Percentiles rank a stretch among this genome's conserved stretches.
Conservation (phyloP, 2,888 invertebrate species). For the Scaptomyza polygonia region DNA sequence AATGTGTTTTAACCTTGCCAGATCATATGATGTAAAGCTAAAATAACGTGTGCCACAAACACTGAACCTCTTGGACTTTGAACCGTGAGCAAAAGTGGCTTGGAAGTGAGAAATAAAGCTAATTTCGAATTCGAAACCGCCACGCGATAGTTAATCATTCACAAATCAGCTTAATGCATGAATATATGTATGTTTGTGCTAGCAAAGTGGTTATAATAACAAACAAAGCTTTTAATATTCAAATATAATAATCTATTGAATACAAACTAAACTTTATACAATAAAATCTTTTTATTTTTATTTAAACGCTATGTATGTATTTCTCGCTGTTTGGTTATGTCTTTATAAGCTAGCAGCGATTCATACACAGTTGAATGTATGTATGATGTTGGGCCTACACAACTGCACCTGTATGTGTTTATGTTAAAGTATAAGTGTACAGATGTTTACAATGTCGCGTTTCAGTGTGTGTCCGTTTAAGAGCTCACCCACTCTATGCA, state of each 20-base stretch:
- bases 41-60: constrained; percentile 9
- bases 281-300: constrained; percentile 1
- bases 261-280: constrained; percentile 12
- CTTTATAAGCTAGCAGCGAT: constrained; percentile 41
- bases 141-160: constrained; percentile 33
- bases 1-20: constrained; percentile 20
- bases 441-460: constrained; percentile 53
- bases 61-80: constrained; percentile 61
- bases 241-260: too few relatives aligned
- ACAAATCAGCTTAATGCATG: constrained; percentile 1
- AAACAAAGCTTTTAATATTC: too few relatives aligned
- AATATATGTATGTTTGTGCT: neutral
- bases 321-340: constrained; percentile 37
- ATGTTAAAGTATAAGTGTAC: constrained; percentile 26
- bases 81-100: constrained; percentile 38
- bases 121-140: constrained; percentile 23
- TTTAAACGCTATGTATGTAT: constrained; percentile 41
- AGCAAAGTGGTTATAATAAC: too few relatives aligned
- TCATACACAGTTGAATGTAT: neutral
- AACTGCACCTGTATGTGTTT: constrained; percentile 46
- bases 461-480: constrained; percentile 19
- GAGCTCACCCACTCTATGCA: constrained; percentile 54
- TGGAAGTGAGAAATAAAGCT: constrained; percentile 16
- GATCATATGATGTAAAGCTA: constrained; percentile 12
- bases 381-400: constrained; percentile 30